phyloP scores from a whole-genome alignment of 2,797 vertebrate species.

The Sebastolobus altivelis region DNA sequence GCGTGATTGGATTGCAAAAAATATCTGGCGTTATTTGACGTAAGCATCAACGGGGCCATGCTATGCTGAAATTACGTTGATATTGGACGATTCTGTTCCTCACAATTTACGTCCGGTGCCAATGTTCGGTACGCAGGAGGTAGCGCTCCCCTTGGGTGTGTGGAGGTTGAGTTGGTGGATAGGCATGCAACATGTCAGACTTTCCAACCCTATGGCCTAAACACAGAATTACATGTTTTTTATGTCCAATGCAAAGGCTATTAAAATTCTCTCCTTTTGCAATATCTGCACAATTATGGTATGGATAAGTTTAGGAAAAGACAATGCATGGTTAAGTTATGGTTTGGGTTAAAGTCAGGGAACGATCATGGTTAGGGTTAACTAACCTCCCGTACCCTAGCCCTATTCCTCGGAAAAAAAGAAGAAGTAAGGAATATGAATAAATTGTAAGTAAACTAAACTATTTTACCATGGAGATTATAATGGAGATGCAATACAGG shows the following conservation, averaged over 20 bases:
- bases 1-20: constrained; percentile 25
- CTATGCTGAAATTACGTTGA: neutral
- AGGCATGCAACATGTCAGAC: neutral
- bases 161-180: neutral
- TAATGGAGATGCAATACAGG: no score
- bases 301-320: neutral
- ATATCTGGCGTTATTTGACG: neutral
- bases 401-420: no score
- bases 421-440: no score
- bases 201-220: neutral
- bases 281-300: neutral
- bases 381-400: no score
- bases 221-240: neutral
- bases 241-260: accelerated
- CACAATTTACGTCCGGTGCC: neutral
- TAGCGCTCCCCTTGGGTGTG: accelerated
- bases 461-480: no score
- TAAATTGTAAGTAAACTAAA: no score
- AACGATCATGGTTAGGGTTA: no score
- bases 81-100: neutral
- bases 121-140: neutral
- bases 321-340: neutral
- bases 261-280: neutral
- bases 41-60: neutral
- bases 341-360: neutral